These are phyloP conservation scores for Cervus canadensis DNA, from an alignment of 2,113 vertebrate species.

Conservation along the genomic window DNA sequence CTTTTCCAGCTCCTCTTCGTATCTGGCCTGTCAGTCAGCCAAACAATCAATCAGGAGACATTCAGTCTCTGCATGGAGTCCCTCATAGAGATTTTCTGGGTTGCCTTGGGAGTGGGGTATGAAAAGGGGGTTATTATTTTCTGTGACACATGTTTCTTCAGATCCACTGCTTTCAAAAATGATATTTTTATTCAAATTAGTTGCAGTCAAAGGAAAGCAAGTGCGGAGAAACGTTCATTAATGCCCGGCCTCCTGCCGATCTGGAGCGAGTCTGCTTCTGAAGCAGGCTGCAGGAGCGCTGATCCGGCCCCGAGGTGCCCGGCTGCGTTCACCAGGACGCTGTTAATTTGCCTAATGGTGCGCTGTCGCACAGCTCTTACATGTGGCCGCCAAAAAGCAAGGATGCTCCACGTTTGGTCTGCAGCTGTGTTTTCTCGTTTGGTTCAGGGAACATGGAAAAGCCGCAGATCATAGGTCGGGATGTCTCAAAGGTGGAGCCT, in stretches of 20 bases:
- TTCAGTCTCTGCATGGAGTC: neutral
- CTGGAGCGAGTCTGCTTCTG: slow-evolving; percentile 56
- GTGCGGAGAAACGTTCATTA: slow-evolving; percentile 49
- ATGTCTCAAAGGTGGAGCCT: neutral
- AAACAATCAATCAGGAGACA: neutral
- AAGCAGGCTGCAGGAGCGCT: slow-evolving; percentile 69
- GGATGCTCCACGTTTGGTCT: neutral
- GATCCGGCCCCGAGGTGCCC: slow-evolving; percentile 35
- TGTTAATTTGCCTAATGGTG: neutral
- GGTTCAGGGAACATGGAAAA: neutral
- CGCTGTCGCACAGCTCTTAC: neutral
- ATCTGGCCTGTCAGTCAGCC: neutral
- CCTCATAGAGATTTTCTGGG: neutral
- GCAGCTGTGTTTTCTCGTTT: neutral
- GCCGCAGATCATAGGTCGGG: neutral
- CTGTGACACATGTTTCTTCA: slow-evolving; percentile 31
- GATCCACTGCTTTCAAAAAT: neutral
- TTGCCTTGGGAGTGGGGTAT: neutral
- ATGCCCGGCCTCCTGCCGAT: slow-evolving; percentile 44
- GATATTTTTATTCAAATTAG: neutral
- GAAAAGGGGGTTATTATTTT: neutral
- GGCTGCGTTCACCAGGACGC: slow-evolving; percentile 58
- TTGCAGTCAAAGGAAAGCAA: slow-evolving; percentile 26
- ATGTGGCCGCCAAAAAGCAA: neutral
- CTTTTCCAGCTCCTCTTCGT: neutral